Evolutionary conservation across 1,140 invertebrate species (phyloP).

Genomic region (Venturia canescens): DNA sequence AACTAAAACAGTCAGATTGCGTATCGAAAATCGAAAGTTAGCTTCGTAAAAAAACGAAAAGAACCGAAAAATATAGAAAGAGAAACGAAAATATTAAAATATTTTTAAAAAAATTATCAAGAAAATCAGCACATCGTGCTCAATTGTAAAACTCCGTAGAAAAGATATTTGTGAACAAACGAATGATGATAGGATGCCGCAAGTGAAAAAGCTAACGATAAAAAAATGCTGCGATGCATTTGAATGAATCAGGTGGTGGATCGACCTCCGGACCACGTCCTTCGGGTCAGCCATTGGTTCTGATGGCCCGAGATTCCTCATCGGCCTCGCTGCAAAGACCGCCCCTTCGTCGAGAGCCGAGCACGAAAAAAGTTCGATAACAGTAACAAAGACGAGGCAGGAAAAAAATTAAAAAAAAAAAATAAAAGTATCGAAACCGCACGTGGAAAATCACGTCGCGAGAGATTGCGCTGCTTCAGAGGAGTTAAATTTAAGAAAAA

Average conservation of each 20-base stretch:
- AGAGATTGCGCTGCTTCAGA: not conserved
- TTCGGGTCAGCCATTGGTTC: slow-evolving; percentile 85
- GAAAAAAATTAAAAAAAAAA: not conserved
- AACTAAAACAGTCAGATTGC: too few relatives aligned
- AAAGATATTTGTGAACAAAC: too few relatives aligned
- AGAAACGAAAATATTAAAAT: too few relatives aligned
- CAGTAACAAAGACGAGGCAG: not conserved
- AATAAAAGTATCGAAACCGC: not conserved
- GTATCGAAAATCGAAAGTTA: too few relatives aligned
- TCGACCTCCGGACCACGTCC: slow-evolving; percentile 81
- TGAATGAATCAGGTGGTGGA: slow-evolving; percentile 68
- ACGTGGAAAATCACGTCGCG: not conserved
- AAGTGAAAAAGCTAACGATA: not conserved
- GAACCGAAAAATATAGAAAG: too few relatives aligned
- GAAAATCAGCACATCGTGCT: too few relatives aligned
- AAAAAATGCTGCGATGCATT: slow-evolving; percentile 52
- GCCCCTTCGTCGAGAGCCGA: slow-evolving; percentile 58
- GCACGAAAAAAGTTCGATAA: slow-evolving; percentile 50
- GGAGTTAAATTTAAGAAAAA: slow-evolving; percentile 9
- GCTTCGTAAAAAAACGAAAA: too few relatives aligned
- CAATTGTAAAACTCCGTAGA: too few relatives aligned
- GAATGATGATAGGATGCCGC: not conserved
- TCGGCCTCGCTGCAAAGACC: slow-evolving; percentile 47
- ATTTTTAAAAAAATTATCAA: too few relatives aligned
- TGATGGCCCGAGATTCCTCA: slow-evolving; percentile 70